Evolutionary conservation across 2,797 vertebrate genomes (phyloP), one percentile per base, ranked within the genome.

Genomic region (Cryptoblepharus egeriae): DNA sequence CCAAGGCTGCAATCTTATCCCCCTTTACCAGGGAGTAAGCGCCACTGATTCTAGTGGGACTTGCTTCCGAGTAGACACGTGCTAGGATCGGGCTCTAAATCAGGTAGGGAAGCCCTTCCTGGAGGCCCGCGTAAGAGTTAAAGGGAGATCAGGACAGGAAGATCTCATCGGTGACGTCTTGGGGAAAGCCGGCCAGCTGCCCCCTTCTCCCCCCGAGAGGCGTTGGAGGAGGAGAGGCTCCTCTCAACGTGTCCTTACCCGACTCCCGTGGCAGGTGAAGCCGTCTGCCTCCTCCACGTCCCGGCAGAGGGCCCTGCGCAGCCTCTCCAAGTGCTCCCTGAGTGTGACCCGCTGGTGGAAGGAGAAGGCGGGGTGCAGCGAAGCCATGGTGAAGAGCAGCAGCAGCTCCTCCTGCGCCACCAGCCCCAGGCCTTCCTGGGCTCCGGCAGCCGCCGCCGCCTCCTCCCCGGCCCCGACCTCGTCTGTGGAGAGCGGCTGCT

Each of bases 371-470:
- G 98, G 98, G 93, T 99, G 98, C 37, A 98, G 92, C 1, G 97
- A 98, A 57, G 98, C 98, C 98, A 99, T 98, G 75, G 97, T 98
- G 77, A 97, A 97, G 10, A 99, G 97, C 93, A 99, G 94, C 39
- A 97, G 95, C 88, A 99, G 83, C 91, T 98, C 97, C 92, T 98
- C 97, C 90, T 97, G 95, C 39, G 94, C 95, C 77, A 93, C 81
- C 55, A 85, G 88, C 64, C 94, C 94, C 77, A 96, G 92, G 84
- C 90, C 92, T 57, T 88, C 85, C n/a, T 83, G 81, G 20, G 82
- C 61, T 84, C 89, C 87, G 37, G 81, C 79, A n/a, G 61, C 92
- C 93, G 77, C n/a, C 93, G 90, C 87, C 81, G 57, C 88, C 80
- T 52, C 42, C 13, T 10, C 79, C 61, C 85, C 89, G 64, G 88